phyloP scores from a whole-genome alignment of 2,888 invertebrate species.

The Bhutanitis thaidina region DNA sequence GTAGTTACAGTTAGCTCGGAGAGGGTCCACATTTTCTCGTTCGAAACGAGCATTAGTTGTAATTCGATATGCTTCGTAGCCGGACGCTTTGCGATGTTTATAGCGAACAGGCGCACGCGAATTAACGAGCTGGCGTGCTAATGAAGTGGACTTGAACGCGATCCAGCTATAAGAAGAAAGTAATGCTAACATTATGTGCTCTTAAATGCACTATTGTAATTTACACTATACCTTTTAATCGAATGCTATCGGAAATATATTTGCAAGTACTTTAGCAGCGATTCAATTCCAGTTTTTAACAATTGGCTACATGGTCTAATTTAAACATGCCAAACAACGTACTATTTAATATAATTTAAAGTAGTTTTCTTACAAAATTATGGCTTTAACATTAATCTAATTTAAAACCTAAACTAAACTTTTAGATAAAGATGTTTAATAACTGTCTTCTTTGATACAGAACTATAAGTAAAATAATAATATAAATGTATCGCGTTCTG shows the following conservation, averaged over 20 bases:
- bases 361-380: no score
- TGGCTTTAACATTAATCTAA: no score
- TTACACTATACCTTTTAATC: neutral
- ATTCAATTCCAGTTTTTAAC: no score
- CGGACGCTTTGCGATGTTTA: constrained; percentile 37
- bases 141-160: constrained; percentile 47
- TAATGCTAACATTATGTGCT: constrained; percentile 3
- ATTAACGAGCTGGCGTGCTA: constrained; percentile 53
- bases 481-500: no score
- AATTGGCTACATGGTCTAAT: no score
- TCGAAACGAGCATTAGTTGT: constrained; percentile 50
- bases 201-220: constrained; percentile 11
- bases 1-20: constrained; percentile 31
- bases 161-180: constrained; percentile 12
- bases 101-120: constrained; percentile 30
- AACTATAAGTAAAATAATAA: no score
- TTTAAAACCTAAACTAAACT: no score
- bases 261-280: no score
- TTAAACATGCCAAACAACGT: no score
- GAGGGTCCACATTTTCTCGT: constrained; percentile 44
- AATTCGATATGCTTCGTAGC: constrained; percentile 57
- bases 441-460: no score
- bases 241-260: neutral
- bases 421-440: no score
- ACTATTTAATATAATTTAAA: no score